Evolutionary conservation across 2,888 invertebrate genomes (phyloP).

Genomic region (Hyles lineata): DNA sequence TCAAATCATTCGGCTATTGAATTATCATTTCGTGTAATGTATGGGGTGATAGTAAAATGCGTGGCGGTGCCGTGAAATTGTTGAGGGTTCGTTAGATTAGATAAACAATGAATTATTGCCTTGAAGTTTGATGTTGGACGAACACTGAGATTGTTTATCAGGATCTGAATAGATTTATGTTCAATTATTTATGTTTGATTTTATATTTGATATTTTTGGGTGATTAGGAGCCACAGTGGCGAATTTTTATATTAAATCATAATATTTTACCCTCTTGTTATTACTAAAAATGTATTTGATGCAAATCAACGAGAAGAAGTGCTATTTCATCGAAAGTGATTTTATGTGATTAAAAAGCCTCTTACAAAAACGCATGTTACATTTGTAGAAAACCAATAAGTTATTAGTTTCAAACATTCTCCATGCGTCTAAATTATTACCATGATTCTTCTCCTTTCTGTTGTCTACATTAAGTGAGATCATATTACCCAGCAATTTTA

Average conservation of each 20-base stretch:
- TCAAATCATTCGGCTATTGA: conserved; percentile 78
- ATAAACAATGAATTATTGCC: conserved; percentile 67
- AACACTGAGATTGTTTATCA: conserved; percentile 41
- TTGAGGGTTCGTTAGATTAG: conserved; percentile 72
- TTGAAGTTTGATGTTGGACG: conserved; percentile 54
- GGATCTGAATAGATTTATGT: conserved; percentile 36
- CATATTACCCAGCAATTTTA: no score
- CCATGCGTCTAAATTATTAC: no score
- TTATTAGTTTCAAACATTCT: no score
- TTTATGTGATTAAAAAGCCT: no score
- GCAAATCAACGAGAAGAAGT: no score
- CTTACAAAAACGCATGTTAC: no score
- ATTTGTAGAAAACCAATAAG: no score
- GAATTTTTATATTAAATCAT: no score
- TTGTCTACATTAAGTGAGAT: no score
- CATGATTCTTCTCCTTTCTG: no score
- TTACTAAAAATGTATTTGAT: no score
- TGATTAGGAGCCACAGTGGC: not conserved
- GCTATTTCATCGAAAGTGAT: no score
- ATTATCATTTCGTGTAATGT: conserved; percentile 82
- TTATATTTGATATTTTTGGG: not conserved
- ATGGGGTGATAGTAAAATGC: conserved; percentile 67
- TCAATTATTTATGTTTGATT: conserved; percentile 30
- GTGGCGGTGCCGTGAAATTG: conserved; percentile 73
- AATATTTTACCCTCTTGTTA: not conserved